A percentile compares a stretch with the other conserved stretches of the same genome.
phyloP scores from a whole-genome alignment of 53 echinoderm and acorn worm genomes.

The Zoroaster sp. region DNA sequence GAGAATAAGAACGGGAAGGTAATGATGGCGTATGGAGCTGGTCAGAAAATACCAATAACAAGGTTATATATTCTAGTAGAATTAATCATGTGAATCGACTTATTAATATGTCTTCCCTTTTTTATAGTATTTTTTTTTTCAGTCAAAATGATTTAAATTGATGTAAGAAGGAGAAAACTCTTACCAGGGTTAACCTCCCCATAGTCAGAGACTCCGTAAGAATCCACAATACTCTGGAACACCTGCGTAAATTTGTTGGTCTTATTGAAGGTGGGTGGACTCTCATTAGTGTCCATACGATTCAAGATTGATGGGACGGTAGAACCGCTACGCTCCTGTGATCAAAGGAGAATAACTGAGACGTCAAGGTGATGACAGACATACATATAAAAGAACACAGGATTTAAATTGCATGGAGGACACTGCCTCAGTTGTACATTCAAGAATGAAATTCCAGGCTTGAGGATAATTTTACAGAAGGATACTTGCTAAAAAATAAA shows the following conservation, averaged over 20 bases:
- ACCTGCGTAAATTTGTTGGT: conserved; percentile 90
- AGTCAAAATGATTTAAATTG: too few relatives aligned
- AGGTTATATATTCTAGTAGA: too few relatives aligned
- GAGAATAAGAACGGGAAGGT: conserved; percentile 98
- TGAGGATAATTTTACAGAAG: too few relatives aligned
- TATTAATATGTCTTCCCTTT: too few relatives aligned
- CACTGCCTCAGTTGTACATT: too few relatives aligned
- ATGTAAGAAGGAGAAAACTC: neutral
- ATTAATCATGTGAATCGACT: too few relatives aligned
- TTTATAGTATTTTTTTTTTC: too few relatives aligned
- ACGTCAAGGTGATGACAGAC: too few relatives aligned
- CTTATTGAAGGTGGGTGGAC: conserved; percentile 94
- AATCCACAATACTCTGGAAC: conserved; percentile 90
- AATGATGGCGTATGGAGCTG: conserved; percentile 98
- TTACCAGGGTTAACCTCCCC: conserved; percentile 97
- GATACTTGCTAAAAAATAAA: too few relatives aligned
- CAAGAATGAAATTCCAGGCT: too few relatives aligned
- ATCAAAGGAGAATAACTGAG: neutral
- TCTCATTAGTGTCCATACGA: conserved; percentile 78
- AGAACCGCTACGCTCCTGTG: conserved; percentile 92
- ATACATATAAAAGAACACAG: too few relatives aligned
- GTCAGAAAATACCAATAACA: neutral
- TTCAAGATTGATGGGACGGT: conserved; percentile 96
- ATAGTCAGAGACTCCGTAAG: conserved; percentile 89
- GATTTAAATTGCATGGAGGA: too few relatives aligned